Evolutionary conservation across 2,888 invertebrate species (phyloP), one percentile per base, ranked within the genome.

Genomic region (Leptinotarsa peninsularis): DNA sequence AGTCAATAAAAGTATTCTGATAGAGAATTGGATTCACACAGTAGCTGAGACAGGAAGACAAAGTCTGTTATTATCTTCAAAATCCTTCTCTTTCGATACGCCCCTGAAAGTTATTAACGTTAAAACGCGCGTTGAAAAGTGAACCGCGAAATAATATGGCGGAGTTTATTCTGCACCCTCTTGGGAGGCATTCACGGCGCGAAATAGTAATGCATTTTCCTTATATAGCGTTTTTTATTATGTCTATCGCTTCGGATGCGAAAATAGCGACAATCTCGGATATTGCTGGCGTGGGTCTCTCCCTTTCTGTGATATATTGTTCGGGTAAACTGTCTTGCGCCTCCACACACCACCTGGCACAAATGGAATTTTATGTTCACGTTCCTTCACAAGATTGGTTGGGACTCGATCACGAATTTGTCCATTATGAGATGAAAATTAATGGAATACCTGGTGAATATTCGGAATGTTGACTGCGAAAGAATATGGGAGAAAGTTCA

Each of bases 151-250:
- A 86, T 86, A 86, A 87, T 86, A 87, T 86, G 86, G 85, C 83
- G 83, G 86, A 86, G 86, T 87, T 87, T 86, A 85, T 85, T 70
- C 85, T 81, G 77, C 71, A 75, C 79, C 81, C 87, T 83, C 87
- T 63, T 23, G 88, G 86, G 88, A 81, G 81, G 86, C 88, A 88
- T 88, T 88, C 85, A 84, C 81, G 79, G 82, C 84, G 85, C 86
- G 86, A 84, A 88, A 87, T 88, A 86, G 88, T 88, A 88, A 88
- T 88, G 88, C 88, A 87, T 88, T 88, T 88, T 88, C 88, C 88
- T 88, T 88, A 88, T 88, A 88, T 86, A 87, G 87, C 85, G 85
- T 86, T 88, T 88, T 88, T 88, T 88, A 88, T 88, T 88, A 88
- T 87, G 86, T 87, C 88, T 88, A 88, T 88, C 86, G 88, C 82